These are phyloP conservation scores for Grantiella picta DNA, from an alignment of 2,113 vertebrate species.

Conservation along the genomic window DNA sequence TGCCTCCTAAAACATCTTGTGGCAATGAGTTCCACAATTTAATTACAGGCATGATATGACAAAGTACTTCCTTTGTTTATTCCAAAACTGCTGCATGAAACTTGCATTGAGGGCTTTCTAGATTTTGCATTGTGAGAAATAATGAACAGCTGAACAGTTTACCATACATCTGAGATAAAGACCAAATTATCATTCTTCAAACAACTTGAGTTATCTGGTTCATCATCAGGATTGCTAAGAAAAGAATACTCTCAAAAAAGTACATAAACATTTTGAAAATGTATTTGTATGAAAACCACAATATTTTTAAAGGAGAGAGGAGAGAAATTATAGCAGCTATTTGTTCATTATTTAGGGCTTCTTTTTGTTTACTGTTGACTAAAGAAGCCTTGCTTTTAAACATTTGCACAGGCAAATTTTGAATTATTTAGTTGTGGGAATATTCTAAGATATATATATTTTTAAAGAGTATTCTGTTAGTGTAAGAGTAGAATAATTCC, in stretches of 20 bases:
- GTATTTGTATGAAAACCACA: background rate
- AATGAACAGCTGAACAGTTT: background rate
- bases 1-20: constrained; percentile 1
- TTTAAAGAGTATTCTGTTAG: background rate
- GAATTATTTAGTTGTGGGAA: background rate
- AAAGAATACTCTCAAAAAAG: background rate
- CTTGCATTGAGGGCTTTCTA: background rate
- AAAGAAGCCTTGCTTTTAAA: background rate
- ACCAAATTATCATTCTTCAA: background rate
- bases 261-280: background rate
- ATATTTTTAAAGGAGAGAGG: background rate
- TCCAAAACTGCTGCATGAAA: background rate
- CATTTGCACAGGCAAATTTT: background rate
- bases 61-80: constrained; percentile 15
- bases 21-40: background rate
- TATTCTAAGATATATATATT: background rate
- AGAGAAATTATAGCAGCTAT: background rate
- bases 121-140: background rate
- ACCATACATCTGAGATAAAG: background rate
- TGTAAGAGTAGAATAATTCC: background rate
- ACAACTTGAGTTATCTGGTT: background rate
- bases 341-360: background rate
- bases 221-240: background rate
- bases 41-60: background rate
- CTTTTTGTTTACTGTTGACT: background rate